A percentile compares a stretch with the other conserved stretches of the same genome.
These are phyloP conservation scores for Spicauda simplicius DNA, from an alignment of 2,888 invertebrate genomes.

Conservation along the genomic window DNA sequence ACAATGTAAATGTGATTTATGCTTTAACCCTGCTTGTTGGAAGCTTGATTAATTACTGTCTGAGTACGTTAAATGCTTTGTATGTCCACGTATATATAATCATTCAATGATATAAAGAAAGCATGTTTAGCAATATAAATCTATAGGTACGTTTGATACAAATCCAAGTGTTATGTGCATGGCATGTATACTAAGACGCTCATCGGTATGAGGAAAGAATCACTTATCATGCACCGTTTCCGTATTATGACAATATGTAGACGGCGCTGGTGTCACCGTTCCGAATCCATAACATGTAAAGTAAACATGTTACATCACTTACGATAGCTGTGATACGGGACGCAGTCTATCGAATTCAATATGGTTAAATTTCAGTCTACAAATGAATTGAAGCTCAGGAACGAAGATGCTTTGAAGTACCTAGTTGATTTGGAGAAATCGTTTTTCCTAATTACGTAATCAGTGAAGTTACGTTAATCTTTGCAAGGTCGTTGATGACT, in stretches of 20 bases:
- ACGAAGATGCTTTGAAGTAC: no score
- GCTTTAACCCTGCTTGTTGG: no score
- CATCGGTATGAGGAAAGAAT: background rate
- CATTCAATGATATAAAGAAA: background rate
- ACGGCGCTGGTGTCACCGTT: slow-evolving; percentile 5
- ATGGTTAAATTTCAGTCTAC: background rate
- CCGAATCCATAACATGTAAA: slow-evolving; percentile 36
- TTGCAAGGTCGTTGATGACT: no score
- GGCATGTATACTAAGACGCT: background rate
- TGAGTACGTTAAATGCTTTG: no score
- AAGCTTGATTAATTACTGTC: no score
- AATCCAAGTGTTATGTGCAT: background rate
- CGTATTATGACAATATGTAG: background rate
- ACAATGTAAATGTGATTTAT: no score
- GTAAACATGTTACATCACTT: slow-evolving; percentile 40
- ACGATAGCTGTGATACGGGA: background rate
- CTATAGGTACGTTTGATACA: background rate
- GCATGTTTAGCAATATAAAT: background rate
- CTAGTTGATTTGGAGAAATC: no score
- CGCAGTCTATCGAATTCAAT: background rate
- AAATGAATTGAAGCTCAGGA: no score
- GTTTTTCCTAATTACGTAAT: no score
- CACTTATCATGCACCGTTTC: background rate
- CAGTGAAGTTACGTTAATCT: no score
- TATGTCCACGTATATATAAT: no score